Conservation (phyloP, 1,140 invertebrate species). For the Conus ventricosus region DNA sequence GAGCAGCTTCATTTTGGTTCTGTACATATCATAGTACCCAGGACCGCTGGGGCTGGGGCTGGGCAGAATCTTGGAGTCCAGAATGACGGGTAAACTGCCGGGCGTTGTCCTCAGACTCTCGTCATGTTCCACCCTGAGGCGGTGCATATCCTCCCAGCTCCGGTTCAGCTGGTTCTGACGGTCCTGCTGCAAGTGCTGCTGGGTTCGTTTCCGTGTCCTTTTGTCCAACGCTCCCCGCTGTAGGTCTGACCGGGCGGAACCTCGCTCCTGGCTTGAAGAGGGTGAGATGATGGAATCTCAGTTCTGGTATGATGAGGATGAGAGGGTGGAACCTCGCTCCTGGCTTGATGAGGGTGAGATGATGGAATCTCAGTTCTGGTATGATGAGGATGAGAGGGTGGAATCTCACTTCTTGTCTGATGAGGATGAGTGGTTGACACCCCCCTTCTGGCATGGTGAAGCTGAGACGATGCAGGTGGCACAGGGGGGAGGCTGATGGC, state of each 20-base stretch:
- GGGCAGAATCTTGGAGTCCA: conserved; percentile 13
- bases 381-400: not conserved
- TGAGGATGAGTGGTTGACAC: not conserved
- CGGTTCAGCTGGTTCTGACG: not conserved
- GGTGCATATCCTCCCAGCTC: conserved; percentile 30
- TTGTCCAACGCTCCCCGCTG: not conserved
- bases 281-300: not conserved
- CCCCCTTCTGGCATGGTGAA: not conserved
- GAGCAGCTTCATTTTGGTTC: conserved; percentile 41
- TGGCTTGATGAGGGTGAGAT: not conserved
- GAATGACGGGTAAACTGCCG: conserved; percentile 22
- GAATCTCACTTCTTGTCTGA: not conserved
- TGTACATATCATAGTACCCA: conserved; percentile 47
- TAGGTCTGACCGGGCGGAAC: not conserved
- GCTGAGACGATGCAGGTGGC: not conserved
- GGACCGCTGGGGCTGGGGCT: not conserved
- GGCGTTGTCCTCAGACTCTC: conserved; percentile 19
- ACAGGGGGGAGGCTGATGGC: not conserved
- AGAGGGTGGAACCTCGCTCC: not conserved
- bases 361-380: not conserved
- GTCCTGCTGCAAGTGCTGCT: not conserved
- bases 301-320: not conserved
- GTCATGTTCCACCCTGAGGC: not conserved
- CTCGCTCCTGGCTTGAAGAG: not conserved
- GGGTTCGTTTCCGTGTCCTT: not conserved